These are phyloP conservation scores for Andinoacara biseriatus DNA, from an alignment of 2,113 vertebrate genomes.

Conservation along the genomic window DNA sequence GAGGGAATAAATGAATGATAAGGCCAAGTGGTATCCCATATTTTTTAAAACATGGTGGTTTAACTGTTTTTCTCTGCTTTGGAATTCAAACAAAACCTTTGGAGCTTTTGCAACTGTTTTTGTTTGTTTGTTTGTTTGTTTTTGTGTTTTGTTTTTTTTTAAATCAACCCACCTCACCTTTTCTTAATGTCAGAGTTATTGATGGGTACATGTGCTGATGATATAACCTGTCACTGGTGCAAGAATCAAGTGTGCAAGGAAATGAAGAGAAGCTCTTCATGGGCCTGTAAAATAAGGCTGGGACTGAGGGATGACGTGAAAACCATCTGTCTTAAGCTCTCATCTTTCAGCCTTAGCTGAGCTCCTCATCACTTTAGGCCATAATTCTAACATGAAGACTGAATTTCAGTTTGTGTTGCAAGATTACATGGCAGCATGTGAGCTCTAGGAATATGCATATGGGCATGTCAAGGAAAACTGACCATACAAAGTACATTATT, in stretches of 20 bases:
- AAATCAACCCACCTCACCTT: background rate
- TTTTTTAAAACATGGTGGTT: background rate
- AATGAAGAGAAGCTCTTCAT: background rate
- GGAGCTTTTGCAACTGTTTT: background rate
- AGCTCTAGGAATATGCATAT: background rate
- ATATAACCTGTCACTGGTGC: background rate
- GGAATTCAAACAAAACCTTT: background rate
- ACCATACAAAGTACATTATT: no score
- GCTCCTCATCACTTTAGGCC: background rate
- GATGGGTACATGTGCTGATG: background rate
- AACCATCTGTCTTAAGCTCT: background rate
- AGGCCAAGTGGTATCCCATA: background rate
- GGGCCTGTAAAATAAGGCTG: background rate
- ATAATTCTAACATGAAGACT: background rate
- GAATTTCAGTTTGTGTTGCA: background rate
- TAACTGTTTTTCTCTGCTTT: background rate
- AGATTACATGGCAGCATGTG: background rate
- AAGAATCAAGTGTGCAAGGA: background rate
- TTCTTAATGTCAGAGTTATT: background rate
- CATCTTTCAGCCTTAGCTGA: background rate
- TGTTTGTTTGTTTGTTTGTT: no score
- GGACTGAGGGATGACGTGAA: background rate
- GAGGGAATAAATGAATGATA: slow-evolving; percentile 20
- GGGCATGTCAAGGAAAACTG: no score
- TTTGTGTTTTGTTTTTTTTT: no score